Conservation (phyloP, 1,140 invertebrate species). For the Platorchestia sp. region DNA sequence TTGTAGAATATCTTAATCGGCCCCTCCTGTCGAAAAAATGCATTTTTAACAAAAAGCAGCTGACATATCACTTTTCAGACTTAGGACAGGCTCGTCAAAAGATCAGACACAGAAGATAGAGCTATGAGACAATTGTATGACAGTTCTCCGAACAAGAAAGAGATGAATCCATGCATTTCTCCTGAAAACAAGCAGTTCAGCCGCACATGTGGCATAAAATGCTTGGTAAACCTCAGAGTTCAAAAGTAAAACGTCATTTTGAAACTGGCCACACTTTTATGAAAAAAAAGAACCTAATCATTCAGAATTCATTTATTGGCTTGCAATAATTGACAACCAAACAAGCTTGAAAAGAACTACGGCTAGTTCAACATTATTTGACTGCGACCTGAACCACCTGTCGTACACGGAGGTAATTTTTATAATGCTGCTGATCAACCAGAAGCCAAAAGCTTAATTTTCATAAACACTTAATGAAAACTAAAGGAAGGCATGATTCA, state of each 20-base stretch:
- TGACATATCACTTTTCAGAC: not conserved
- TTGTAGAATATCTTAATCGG: constrained; percentile 36
- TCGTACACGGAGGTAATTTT: too few relatives aligned
- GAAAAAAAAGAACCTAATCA: not conserved
- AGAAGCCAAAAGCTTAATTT: too few relatives aligned
- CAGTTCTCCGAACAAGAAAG: not conserved
- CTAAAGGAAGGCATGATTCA: too few relatives aligned
- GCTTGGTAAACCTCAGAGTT: not conserved
- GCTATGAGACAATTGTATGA: not conserved
- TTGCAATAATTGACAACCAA: too few relatives aligned
- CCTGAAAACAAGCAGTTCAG: not conserved
- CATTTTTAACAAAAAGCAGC: not conserved
- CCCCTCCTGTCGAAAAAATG: not conserved
- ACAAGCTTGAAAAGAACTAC: too few relatives aligned
- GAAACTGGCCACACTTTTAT: not conserved
- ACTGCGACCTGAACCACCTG: too few relatives aligned
- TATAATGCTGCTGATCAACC: too few relatives aligned
- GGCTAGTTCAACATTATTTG: too few relatives aligned
- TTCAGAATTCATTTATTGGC: too few relatives aligned
- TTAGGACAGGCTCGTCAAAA: not conserved
- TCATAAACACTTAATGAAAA: too few relatives aligned
- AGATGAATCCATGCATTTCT: not conserved
- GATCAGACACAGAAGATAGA: not conserved
- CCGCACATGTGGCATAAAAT: not conserved
- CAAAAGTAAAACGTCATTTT: not conserved